A percentile compares a stretch with the other conserved stretches of the same genome.
Evolutionary conservation across 2,113 vertebrate genomes (phyloP).

Genomic region (Prionailurus bengalensis): DNA sequence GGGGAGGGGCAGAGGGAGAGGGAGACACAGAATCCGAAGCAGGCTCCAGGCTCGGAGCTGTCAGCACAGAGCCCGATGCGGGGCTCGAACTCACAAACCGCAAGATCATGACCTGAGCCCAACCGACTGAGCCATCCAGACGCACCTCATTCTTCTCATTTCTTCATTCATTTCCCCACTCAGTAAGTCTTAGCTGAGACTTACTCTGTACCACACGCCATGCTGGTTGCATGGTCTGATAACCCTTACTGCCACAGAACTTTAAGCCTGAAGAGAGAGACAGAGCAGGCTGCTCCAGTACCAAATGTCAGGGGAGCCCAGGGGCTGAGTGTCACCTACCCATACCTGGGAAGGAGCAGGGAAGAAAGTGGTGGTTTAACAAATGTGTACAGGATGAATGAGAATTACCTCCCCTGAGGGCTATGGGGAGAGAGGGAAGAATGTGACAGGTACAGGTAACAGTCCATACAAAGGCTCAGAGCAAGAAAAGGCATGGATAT

Average conservation of each 20-base stretch:
- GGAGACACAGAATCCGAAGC: too few relatives aligned
- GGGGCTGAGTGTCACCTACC: not conserved
- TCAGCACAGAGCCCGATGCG: too few relatives aligned
- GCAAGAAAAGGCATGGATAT: not conserved
- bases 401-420: not conserved
- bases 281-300: not conserved
- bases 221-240: not conserved
- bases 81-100: too few relatives aligned
- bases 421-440: not conserved
- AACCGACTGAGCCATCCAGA: too few relatives aligned
- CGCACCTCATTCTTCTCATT: not conserved
- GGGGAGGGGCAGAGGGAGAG: too few relatives aligned
- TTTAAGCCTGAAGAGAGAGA: not conserved
- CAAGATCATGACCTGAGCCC: too few relatives aligned
- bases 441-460: not conserved
- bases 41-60: too few relatives aligned
- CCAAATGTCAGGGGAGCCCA: not conserved
- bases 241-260: not conserved
- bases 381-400: not conserved
- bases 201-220: not conserved
- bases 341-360: not conserved
- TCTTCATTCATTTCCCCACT: not conserved
- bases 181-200: not conserved
- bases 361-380: not conserved
- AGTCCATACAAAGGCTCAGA: not conserved